Percentiles rank a stretch among this genome's conserved stretches.
These are phyloP conservation scores for Lycodopsis pacificus DNA, from an alignment of 2,797 vertebrate genomes.

Conservation along the genomic window DNA sequence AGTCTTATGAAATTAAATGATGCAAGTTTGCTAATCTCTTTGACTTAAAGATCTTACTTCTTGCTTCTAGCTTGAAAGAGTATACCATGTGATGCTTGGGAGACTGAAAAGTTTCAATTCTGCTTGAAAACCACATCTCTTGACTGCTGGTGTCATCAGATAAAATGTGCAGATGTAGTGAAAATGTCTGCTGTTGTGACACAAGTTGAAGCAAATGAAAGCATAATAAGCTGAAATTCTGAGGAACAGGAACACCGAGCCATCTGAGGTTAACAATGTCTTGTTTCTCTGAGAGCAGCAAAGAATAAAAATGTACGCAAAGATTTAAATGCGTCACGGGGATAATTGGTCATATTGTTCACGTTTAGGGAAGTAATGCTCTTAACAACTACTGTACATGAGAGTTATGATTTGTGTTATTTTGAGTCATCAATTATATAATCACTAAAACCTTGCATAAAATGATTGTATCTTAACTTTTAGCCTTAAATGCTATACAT, in stretches of 20 bases:
- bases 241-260: neutral
- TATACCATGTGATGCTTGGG: neutral
- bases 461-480: constrained; percentile 1
- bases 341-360: neutral
- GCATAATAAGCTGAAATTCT: neutral
- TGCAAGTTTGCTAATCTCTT: neutral
- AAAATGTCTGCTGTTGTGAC: neutral
- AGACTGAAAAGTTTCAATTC: neutral
- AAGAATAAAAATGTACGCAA: neutral
- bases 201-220: neutral
- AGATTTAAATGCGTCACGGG: neutral
- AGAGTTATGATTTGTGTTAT: neutral
- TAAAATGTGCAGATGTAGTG: neutral
- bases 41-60: neutral
- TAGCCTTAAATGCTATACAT: neutral
- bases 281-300: too few relatives aligned
- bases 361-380: neutral
- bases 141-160: neutral
- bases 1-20: neutral
- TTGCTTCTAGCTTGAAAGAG: neutral
- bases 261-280: neutral
- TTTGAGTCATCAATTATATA: neutral
- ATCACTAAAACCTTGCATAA: neutral
- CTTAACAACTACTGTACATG: neutral
- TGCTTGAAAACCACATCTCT: neutral